These are phyloP conservation scores for Pantherophis alleghaniensis DNA, from an alignment of 2,797 vertebrate species.

Conservation along the genomic window DNA sequence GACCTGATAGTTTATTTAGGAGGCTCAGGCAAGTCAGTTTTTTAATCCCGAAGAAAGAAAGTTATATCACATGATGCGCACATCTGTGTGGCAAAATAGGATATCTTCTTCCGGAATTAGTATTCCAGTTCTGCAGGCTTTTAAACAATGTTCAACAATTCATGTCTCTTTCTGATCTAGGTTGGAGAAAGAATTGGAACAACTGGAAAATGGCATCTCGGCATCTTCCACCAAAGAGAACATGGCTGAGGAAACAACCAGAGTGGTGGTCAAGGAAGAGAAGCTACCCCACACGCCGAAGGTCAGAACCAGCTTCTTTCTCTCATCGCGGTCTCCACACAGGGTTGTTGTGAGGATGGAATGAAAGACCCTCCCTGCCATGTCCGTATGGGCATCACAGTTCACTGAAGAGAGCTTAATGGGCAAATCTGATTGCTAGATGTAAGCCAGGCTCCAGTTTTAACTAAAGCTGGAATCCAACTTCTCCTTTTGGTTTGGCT, in stretches of 20 bases:
- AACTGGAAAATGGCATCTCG: conserved; percentile 78
- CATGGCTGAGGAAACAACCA: conserved; percentile 59
- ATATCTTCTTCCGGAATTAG: background rate
- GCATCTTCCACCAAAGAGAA: conserved; percentile 73
- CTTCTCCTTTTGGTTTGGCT: background rate
- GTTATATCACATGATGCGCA: background rate
- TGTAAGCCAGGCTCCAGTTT: background rate
- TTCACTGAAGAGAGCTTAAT: background rate
- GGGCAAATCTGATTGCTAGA: background rate
- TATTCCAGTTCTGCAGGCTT: background rate
- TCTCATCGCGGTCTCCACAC: background rate
- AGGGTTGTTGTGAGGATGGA: too few relatives aligned
- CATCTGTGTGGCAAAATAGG: background rate
- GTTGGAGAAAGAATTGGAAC: conserved; percentile 83
- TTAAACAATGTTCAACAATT: background rate
- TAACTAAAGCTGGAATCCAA: background rate
- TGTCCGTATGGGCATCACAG: too few relatives aligned
- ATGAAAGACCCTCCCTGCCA: background rate
- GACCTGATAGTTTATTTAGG: background rate
- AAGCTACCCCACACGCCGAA: background rate
- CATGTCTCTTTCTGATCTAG: conserved; percentile 59
- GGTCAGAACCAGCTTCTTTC: background rate
- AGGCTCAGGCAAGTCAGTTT: background rate
- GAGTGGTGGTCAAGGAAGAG: conserved; percentile 65
- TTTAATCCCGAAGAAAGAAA: background rate